A percentile compares a stretch with the other conserved stretches of the same genome.
phyloP scores from a whole-genome alignment of 2,113 vertebrate species.

The Todiramphus saurophagus region DNA sequence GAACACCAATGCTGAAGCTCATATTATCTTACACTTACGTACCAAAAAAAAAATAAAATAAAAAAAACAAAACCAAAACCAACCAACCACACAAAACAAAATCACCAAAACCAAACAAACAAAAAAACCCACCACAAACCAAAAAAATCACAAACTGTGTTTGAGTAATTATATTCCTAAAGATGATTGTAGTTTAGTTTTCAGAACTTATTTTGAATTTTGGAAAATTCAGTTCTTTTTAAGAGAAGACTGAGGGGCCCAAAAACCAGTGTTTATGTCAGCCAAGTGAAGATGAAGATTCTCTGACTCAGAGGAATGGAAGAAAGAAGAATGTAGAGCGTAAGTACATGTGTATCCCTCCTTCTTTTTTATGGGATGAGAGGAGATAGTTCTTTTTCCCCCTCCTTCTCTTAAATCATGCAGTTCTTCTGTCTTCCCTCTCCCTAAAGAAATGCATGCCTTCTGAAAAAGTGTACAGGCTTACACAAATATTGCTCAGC shows the following conservation, averaged over 20 bases:
- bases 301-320: background rate
- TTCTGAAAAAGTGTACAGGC: background rate
- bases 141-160: background rate
- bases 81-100: no score
- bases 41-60: background rate
- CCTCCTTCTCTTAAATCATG: background rate
- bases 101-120: background rate
- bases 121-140: background rate
- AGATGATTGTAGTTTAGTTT: background rate
- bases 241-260: background rate
- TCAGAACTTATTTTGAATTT: background rate
- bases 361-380: background rate
- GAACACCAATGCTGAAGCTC: background rate
- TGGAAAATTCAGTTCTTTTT: background rate
- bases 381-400: background rate
- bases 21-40: background rate
- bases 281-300: background rate
- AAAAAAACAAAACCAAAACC: background rate
- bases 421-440: background rate
- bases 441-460: background rate
- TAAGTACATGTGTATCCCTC: background rate
- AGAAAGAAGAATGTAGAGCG: background rate
- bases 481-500: background rate
- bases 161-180: background rate
- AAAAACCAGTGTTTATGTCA: background rate